These are phyloP conservation scores for Arizona elegans DNA, from an alignment of 2,113 vertebrate species.

Conservation along the genomic window DNA sequence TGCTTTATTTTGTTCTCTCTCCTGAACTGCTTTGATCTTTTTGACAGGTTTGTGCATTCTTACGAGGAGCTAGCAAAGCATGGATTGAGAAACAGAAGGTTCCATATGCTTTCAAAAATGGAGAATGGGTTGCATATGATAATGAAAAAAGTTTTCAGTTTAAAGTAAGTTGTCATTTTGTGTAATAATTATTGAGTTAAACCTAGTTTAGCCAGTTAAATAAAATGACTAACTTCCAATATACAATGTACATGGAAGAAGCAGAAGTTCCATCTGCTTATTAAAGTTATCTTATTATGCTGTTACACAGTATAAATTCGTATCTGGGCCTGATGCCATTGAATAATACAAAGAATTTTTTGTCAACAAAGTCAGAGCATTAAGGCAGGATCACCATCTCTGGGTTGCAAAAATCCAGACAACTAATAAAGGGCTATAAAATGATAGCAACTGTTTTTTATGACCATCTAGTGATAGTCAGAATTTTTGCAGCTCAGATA, in stretches of 20 bases:
- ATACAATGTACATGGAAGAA: background rate
- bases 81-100: constrained; percentile 65
- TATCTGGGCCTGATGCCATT: background rate
- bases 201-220: background rate
- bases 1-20: background rate
- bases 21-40: background rate
- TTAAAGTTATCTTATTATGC: background rate
- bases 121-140: constrained; percentile 69
- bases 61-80: constrained; percentile 61
- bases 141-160: constrained; percentile 64
- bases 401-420: background rate
- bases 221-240: background rate
- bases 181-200: background rate
- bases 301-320: background rate
- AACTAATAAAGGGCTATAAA: background rate
- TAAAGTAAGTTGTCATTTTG: constrained; percentile 55
- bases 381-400: background rate
- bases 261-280: background rate
- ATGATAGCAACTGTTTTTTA: background rate
- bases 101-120: constrained; percentile 62
- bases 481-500: background rate
- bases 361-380: background rate
- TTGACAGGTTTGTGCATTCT: constrained; percentile 67
- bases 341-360: background rate
- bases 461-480: background rate